Conservation (phyloP, 2,888 invertebrate genomes). For the Drosophila maculinotata region DNA sequence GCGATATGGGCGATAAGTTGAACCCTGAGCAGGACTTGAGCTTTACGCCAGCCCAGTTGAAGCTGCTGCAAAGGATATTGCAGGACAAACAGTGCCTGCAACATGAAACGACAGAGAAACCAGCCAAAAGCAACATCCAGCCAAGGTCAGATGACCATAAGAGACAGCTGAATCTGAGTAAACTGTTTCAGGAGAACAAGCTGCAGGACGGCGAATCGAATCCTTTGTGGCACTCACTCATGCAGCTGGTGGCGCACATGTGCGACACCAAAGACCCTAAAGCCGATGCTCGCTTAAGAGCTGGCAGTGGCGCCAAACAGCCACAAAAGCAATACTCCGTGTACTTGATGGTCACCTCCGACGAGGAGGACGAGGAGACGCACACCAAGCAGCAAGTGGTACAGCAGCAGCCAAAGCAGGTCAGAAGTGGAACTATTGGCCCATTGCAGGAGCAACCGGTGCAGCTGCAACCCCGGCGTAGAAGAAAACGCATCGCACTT, state of each 20-base stretch:
- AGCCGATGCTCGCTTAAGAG: slow-evolving; percentile 20
- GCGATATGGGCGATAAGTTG: no score
- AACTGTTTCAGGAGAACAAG: slow-evolving; percentile 31
- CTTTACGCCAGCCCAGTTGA: background rate
- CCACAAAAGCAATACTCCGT: slow-evolving; percentile 44
- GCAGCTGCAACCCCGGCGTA: background rate
- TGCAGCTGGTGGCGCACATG: slow-evolving; percentile 51
- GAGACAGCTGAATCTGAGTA: slow-evolving; percentile 46
- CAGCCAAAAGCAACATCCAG: no score
- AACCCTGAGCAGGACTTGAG: background rate
- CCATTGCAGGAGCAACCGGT: background rate
- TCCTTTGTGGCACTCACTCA: slow-evolving; percentile 40
- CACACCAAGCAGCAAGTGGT: no score
- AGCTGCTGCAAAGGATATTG: slow-evolving; percentile 1
- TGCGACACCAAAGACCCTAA: slow-evolving; percentile 20
- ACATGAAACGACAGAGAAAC: no score
- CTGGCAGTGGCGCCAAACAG: slow-evolving; percentile 4
- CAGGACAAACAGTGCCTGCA: background rate
- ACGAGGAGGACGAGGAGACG: slow-evolving; percentile 45
- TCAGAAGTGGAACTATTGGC: background rate
- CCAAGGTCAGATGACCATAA: background rate
- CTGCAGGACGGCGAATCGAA: slow-evolving; percentile 10
- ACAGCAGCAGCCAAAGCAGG: background rate
- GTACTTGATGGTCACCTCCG: slow-evolving; percentile 54
- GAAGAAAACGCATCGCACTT: background rate